Base-by-base conservation (phyloP, 1,140 invertebrate species). In the Mizuhopecten yessoensis region DNA sequence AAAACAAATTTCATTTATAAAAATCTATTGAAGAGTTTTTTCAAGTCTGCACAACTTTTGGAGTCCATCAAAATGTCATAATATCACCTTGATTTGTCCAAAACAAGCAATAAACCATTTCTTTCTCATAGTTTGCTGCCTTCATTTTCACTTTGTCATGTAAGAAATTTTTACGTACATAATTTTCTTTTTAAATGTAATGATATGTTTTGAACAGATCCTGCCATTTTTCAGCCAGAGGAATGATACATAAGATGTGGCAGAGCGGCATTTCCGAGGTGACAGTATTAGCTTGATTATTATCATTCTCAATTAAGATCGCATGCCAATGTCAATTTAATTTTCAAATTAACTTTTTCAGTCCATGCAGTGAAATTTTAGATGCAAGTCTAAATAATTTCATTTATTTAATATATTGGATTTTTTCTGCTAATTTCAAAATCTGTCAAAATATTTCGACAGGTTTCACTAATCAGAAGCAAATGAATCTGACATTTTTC, bases 171-270 rank as follows among this genome's bases (percentile, higher is more conserved):
- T 29, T 5, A 29, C 29, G n/a, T 29, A 75, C 20, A n/a, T 29
- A 75, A 29, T 17, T 49, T 49, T 13, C 23, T 29, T 17, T n/a
- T 75, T 29, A 75, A 75, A 75, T 75, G n/a, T 75, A 23, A 49
- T 49, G 57, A 75, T 75, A 75, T 75, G 57, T 75, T n/a, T n/a
- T 29, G 20, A 17, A 75, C 29, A 11, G 57, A 75, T 75, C n/a
- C n/a, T 75, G 57, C 57, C 57, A 75, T 75, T 75, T 75, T 5
- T n/a, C 57, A 75, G 57, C 57, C 57, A 29, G n/a, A 75, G 57
- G 57, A 75, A 75, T 75, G 57, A 75, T 75, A 45, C 42, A n/a
- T n/a, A 45, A 45, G 9, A 17, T 13, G 9, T 45, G 42, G 17
- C 5, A 13, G 36, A 39, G 36, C 42, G 42, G 9, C 9, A 45